Percentiles rank a stretch among this genome's conserved stretches.
Evolutionary conservation across 2,888 invertebrate genomes (phyloP).

Genomic region (Entomobrya multifasciata): DNA sequence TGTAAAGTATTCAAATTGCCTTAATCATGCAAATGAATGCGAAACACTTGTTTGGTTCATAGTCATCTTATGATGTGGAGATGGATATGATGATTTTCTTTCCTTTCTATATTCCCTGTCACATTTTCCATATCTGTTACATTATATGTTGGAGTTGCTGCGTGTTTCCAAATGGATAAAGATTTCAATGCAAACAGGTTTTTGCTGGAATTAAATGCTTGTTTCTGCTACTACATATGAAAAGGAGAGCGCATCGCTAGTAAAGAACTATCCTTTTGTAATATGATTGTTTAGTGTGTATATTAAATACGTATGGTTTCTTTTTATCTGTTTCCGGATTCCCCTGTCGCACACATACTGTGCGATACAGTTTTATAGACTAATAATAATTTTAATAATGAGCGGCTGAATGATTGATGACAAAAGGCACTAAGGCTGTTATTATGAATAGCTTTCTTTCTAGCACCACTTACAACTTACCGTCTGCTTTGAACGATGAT

Average conservation of each 20-base stretch:
- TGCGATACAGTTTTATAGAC: background rate
- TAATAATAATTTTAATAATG: constrained; percentile 3
- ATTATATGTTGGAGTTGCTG: no score
- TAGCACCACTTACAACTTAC: background rate
- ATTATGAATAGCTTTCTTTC: constrained; percentile 5
- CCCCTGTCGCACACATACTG: background rate
- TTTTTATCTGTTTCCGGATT: background rate
- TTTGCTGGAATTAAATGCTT: constrained; percentile 39
- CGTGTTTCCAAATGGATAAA: background rate
- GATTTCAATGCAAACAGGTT: constrained; percentile 54
- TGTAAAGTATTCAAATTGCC: constrained; percentile 70
- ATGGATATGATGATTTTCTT: background rate
- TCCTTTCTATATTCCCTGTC: background rate
- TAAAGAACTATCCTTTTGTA: no score
- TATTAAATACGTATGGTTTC: background rate
- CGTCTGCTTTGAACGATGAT: constrained; percentile 6
- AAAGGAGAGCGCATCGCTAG: no score
- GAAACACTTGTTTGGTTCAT: constrained; percentile 69
- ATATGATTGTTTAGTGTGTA: background rate
- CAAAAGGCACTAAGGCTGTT: constrained; percentile 1
- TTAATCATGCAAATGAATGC: constrained; percentile 70
- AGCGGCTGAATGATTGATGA: constrained; percentile 38
- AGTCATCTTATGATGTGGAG: constrained; percentile 34
- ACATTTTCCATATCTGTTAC: background rate
- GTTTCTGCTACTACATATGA: background rate